Base-by-base conservation (phyloP, 2,888 invertebrate genomes). In the Macaria liturata region DNA sequence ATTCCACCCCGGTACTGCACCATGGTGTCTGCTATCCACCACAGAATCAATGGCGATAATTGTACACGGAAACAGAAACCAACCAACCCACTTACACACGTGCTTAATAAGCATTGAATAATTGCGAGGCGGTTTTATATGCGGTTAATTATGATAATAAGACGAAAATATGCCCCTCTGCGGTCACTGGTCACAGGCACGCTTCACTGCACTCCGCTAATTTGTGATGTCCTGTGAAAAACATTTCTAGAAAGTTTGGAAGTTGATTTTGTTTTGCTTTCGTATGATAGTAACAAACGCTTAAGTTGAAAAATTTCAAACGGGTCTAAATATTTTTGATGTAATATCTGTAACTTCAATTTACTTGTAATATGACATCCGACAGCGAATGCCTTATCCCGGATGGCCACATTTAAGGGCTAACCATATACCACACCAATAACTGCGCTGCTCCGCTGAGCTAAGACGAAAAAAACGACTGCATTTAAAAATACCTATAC, bases 31-130 rank as follows among this genome's bases (percentile, higher is more conserved):
- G 20, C 20, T 20, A 61, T 52, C 64, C 69, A 90, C 91, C 90
- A 62, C 91, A 86, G 84, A 88, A 84, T 89, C 88, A 89, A 91
- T 90, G 85, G 91, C 80, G 91, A 91, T 91, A 91, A 91, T 90
- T 84, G 81, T 64, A 70, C 62, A 68, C 74, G 78, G 78, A 83
- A 60, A 84, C 78, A 74, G 71, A 74, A 70, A 68, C 71, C 78
- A 55, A 81, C 81, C 79, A 74, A 75, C 78, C 75, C 78, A 81
- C 76, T 78, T 76, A 78, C 68, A 71, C 91, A 91, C 90, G 91
- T 91, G 91, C 84, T 89, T 89, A 86, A 87, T 88, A 79, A 80
- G 78, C 86, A 87, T 86, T 86, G 84, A 83, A 84, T 85, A 88
- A 90, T 87, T 84, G 76, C 71, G 72, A 76, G 74, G 84, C 76